Evolutionary conservation across 2,797 vertebrate genomes (phyloP).

Genomic region (Sebastes vulpes): DNA sequence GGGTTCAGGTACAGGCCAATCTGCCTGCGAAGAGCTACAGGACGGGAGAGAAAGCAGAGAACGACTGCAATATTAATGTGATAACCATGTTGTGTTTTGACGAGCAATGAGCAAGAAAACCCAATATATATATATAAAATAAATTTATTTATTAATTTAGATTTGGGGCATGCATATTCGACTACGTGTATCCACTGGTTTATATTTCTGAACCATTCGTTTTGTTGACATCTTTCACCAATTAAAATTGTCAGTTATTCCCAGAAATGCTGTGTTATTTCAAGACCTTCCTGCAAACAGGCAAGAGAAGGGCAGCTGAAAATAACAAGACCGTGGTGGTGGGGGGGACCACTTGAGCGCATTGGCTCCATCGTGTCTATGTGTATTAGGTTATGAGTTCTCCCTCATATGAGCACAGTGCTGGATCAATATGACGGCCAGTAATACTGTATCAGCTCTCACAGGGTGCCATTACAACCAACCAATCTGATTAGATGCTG

Average conservation of each 20-base stretch:
- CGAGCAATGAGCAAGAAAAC: neutral
- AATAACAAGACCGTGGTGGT: neutral
- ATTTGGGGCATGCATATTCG: neutral
- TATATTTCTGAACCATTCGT: neutral
- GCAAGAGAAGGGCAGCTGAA: slow-evolving; percentile 3
- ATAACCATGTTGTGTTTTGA: neutral
- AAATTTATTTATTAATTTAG: neutral
- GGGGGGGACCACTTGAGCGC: slow-evolving; percentile 43
- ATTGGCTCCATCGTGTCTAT: slow-evolving; percentile 78
- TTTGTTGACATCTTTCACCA: neutral
- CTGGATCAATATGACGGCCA: slow-evolving; percentile 79
- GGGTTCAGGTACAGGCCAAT: slow-evolving; percentile 29
- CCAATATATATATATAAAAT: neutral
- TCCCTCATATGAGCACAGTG: slow-evolving; percentile 65
- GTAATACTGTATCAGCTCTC: slow-evolving; percentile 81
- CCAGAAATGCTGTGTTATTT: slow-evolving; percentile 6
- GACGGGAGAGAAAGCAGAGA: slow-evolving; percentile 35
- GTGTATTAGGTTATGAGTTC: slow-evolving; percentile 80
- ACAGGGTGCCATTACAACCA: slow-evolving; percentile 79
- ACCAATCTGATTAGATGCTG: slow-evolving; percentile 82
- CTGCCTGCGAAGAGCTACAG: slow-evolving; percentile 37
- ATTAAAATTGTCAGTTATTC: neutral
- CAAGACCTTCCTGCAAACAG: slow-evolving; percentile 17
- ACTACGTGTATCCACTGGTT: neutral
- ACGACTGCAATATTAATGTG: slow-evolving; percentile 8